Evolutionary conservation across 2,797 vertebrate genomes (phyloP).

Genomic region (Platalea minor): DNA sequence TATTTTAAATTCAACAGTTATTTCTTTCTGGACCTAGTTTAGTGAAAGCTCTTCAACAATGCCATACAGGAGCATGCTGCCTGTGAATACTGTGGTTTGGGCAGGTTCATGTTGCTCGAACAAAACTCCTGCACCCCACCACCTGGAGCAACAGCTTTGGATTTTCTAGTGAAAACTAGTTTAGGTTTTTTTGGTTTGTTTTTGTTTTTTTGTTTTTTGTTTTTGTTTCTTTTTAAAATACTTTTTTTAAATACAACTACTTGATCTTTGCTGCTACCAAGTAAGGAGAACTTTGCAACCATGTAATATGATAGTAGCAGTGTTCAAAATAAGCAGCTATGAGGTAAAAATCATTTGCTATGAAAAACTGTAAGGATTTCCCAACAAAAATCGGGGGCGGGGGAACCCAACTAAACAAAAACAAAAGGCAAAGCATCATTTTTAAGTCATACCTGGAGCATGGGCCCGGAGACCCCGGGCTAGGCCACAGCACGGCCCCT

Average conservation of each 20-base stretch:
- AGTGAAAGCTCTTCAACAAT: not conserved
- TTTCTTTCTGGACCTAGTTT: not conserved
- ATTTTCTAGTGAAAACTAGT: not conserved
- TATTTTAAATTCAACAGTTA: not conserved
- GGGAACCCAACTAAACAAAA: no score
- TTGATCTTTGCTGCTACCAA: not conserved
- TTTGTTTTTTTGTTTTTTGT: not conserved
- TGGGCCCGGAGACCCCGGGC: rapidly evolving
- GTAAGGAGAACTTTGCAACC: not conserved
- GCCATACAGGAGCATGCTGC: rapidly evolving
- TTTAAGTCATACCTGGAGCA: rapidly evolving
- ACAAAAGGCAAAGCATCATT: not conserved
- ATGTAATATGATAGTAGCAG: rapidly evolving
- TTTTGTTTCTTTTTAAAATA: no score
- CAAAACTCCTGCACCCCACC: not conserved
- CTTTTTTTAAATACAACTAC: not conserved
- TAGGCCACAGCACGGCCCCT: no score
- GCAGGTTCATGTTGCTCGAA: not conserved
- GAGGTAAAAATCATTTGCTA: not conserved
- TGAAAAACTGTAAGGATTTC: not conserved
- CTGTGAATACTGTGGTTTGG: not conserved
- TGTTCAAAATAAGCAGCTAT: not conserved
- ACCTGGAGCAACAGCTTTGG: not conserved
- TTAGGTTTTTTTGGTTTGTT: no score
- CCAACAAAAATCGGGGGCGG: not conserved